These are phyloP conservation scores for Samia ricini DNA, from an alignment of 1,140 invertebrate genomes.

Conservation along the genomic window DNA sequence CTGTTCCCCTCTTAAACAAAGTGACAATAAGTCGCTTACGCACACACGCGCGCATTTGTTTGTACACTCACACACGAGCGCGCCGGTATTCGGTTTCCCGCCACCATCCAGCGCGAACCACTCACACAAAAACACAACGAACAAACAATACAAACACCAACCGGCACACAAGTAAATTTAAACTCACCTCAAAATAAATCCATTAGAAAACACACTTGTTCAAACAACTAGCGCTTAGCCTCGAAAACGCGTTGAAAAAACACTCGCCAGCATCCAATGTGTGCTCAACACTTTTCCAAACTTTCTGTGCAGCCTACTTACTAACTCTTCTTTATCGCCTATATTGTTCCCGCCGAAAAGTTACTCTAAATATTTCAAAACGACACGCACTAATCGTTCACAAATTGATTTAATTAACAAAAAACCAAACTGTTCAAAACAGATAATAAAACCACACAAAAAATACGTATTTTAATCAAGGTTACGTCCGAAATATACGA, in stretches of 20 bases:
- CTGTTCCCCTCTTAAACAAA: constrained; percentile 63
- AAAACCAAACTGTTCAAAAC: constrained; percentile 14
- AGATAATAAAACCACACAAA: neutral
- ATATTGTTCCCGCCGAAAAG: constrained; percentile 56
- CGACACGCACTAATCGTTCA: constrained; percentile 23
- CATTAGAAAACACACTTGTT: constrained; percentile 78
- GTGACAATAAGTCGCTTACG: constrained; percentile 69
- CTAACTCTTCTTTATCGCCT: constrained; percentile 35
- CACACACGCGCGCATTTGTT: constrained; percentile 54
- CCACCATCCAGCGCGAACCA: constrained; percentile 69
- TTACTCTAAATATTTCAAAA: constrained; percentile 22
- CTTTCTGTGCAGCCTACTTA: constrained; percentile 63
- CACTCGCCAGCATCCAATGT: constrained; percentile 67
- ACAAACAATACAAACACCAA: constrained; percentile 76
- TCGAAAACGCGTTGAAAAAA: constrained; percentile 77
- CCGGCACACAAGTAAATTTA: constrained; percentile 77
- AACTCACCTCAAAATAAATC: constrained; percentile 78
- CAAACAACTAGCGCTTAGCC: constrained; percentile 77
- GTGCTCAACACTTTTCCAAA: constrained; percentile 73
- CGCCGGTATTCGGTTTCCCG: constrained; percentile 74
- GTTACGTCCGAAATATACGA: constrained; percentile 26
- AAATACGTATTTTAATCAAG: constrained; percentile 16
- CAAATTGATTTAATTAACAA: constrained; percentile 23
- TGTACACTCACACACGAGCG: constrained; percentile 59
- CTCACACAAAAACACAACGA: constrained; percentile 72